Base-by-base conservation (phyloP, 2,797 vertebrate species). In the Alcedo atthis region DNA sequence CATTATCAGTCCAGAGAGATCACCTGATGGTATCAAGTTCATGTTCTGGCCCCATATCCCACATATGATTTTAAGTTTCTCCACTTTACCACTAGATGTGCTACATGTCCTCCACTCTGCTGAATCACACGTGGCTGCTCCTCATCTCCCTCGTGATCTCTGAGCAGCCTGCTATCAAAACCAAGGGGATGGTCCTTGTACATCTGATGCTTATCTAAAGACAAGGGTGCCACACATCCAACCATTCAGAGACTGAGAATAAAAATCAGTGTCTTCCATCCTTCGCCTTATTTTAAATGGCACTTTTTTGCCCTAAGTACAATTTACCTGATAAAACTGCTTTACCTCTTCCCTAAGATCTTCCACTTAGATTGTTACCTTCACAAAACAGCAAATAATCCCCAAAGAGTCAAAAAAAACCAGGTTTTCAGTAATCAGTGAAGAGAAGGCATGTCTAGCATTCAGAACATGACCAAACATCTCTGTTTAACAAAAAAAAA, bases 61-160 rank as follows among this genome's bases (percentile, higher is more conserved):
- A 83, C 85, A 73, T 75, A 71, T 82, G 68, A 81, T 69, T 78
- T 91, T 49, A 83, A 89, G 81, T 91, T 94, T 96, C 94, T 89
- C 80, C 73, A 85, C 58, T 89, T 92, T 96, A 92, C 93, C 94
- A 93, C 94, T 89, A 93, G 88, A 94, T 94, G 90, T 92, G 89
- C 83, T 37, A 37, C 37, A 37, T 37, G 37, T 37, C 46, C 75
- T 96, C 88, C 6, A 94, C 85, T 83, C 91, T 92, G 32, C 86
- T 33, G 26, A 61, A 71, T 15, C 19, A 20, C 68, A 82, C 32
- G 58, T 12, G 54, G 77, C 62, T 68, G 59, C 51, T 94, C 75
- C 75, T 90, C 73, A 84, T 58, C 57, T 58, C 46, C 68, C 69
- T 80, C 0, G 1, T 88, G 86, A 90, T 40, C 92, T 93, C 51